A percentile compares a stretch with the other conserved stretches of the same genome.
phyloP scores from a whole-genome alignment of 2,113 vertebrate genomes.

The Hepsetus odoe region DNA sequence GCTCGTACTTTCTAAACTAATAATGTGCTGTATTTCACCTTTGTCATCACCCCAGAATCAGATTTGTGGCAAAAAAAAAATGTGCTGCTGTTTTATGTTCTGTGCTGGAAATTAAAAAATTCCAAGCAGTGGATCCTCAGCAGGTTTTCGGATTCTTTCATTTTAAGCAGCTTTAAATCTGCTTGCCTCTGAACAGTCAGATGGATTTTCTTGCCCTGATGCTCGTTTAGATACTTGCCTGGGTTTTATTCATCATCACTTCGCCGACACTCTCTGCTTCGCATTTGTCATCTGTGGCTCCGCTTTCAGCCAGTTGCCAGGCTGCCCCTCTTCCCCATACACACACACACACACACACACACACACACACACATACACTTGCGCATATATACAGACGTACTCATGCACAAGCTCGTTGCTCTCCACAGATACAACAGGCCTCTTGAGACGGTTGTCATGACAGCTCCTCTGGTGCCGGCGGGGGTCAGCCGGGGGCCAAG shows the following conservation, averaged over 20 bases:
- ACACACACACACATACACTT: slow-evolving; percentile 21
- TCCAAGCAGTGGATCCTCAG: not conserved
- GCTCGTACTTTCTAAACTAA: not conserved
- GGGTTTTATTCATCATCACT: slow-evolving; percentile 36
- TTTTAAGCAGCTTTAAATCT: slow-evolving; percentile 1
- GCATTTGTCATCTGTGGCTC: slow-evolving; percentile 58
- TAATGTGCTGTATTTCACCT: not conserved
- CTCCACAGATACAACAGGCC: slow-evolving; percentile 54
- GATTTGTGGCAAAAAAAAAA: too few relatives aligned
- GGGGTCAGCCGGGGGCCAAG: slow-evolving; percentile 53
- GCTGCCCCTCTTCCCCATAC: slow-evolving; percentile 2
- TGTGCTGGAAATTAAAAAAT: slow-evolving; percentile 17
- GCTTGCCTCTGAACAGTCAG: slow-evolving; percentile 7
- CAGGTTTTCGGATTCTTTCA: slow-evolving; percentile 13
- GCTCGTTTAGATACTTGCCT: slow-evolving; percentile 37
- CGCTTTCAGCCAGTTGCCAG: slow-evolving; percentile 50
- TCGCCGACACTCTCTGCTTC: slow-evolving; percentile 43
- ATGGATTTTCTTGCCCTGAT: slow-evolving; percentile 9
- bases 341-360: slow-evolving; percentile 16
- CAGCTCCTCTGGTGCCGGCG: slow-evolving; percentile 33
- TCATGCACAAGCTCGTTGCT: slow-evolving; percentile 36
- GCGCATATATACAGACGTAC: slow-evolving; percentile 35
- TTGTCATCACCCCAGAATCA: not conserved
- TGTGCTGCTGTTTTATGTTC: not conserved
- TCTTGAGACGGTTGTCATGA: slow-evolving; percentile 59